These are phyloP conservation scores for Menidia menidia DNA, from an alignment of 2,797 vertebrate genomes.

Conservation along the genomic window DNA sequence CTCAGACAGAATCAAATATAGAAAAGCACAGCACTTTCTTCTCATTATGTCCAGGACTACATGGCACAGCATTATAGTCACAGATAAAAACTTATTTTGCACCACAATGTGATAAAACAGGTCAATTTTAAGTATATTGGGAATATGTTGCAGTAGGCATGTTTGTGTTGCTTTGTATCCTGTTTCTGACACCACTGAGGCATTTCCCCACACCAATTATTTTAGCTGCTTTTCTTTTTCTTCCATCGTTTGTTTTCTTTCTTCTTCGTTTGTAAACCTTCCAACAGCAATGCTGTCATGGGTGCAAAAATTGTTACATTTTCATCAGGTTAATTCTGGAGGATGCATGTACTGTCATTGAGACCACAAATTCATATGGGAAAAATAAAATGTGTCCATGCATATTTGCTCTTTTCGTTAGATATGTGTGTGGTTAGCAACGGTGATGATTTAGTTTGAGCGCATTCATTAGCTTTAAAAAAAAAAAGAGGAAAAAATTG, in stretches of 20 bases:
- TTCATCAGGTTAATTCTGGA: conserved; percentile 62
- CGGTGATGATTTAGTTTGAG: not conserved
- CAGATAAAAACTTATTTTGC: not conserved
- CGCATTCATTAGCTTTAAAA: not conserved
- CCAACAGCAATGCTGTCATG: conserved; percentile 27
- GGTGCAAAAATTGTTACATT: conserved; percentile 32
- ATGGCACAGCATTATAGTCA: not conserved
- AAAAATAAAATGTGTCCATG: conserved; percentile 42
- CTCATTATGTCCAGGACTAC: not conserved
- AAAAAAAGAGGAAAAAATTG: no score
- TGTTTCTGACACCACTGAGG: conserved; percentile 14
- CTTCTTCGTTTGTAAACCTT: conserved; percentile 24
- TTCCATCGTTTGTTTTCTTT: conserved; percentile 46
- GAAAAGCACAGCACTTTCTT: not conserved
- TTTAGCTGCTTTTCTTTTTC: conserved; percentile 25
- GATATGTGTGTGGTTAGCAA: conserved; percentile 13
- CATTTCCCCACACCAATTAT: conserved; percentile 54
- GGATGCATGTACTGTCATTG: conserved; percentile 56
- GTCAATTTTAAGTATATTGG: not conserved
- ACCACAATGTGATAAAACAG: not conserved
- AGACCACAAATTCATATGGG: conserved; percentile 33
- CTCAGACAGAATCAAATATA: not conserved
- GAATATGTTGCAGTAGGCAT: not conserved
- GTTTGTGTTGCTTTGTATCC: conserved; percentile 12
- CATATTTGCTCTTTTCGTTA: conserved; percentile 27